Evolutionary conservation across 2,113 vertebrate genomes (phyloP).

Genomic region (Struthidea cinerea): DNA sequence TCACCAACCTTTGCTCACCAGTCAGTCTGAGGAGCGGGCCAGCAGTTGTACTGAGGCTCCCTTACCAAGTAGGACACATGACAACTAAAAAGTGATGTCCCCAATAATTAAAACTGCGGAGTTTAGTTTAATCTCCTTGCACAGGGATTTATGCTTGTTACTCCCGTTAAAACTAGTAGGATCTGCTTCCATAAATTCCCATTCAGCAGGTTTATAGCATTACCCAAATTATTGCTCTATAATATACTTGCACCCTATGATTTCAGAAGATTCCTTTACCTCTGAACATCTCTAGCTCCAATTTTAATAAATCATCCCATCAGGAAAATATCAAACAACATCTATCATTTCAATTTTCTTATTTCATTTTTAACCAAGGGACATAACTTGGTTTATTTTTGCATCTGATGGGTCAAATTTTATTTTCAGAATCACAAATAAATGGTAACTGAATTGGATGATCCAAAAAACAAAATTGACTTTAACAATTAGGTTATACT

Average conservation of each 20-base stretch:
- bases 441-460: background rate
- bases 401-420: background rate
- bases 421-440: background rate
- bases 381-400: background rate
- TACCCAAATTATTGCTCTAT: conserved; percentile 7
- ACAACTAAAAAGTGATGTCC: background rate
- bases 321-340: background rate
- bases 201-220: conserved; percentile 7
- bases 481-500: background rate
- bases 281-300: background rate
- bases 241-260: background rate
- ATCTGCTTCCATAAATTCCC: conserved; percentile 43
- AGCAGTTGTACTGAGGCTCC: background rate
- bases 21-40: background rate
- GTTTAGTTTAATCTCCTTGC: background rate
- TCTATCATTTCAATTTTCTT: background rate
- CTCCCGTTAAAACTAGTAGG: conserved; percentile 23
- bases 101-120: background rate
- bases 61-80: background rate
- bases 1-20: background rate
- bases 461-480: background rate
- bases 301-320: background rate
- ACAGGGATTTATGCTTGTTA: conserved; percentile 22
- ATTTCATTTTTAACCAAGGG: background rate
- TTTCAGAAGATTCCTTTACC: conserved; percentile 6